These are phyloP conservation scores for Ephestia elutella DNA, from an alignment of 1,140 invertebrate genomes.

Conservation along the genomic window DNA sequence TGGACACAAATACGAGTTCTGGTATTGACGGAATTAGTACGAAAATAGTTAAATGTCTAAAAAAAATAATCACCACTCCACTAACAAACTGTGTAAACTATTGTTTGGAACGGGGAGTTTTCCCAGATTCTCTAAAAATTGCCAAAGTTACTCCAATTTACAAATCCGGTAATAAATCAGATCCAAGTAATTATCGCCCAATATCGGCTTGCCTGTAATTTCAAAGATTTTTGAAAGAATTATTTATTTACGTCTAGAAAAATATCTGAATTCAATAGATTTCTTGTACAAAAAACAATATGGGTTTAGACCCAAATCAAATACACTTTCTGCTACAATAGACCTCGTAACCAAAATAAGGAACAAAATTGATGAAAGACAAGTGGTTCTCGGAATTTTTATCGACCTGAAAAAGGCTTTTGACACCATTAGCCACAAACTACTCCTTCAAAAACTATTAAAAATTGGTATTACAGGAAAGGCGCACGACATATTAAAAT, in stretches of 20 bases:
- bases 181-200: not conserved
- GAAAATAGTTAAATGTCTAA: not conserved
- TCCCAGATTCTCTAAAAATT: not conserved
- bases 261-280: not conserved
- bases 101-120: not conserved
- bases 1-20: not conserved
- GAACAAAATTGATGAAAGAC: constrained; percentile 15
- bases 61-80: not conserved
- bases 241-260: not conserved
- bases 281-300: not conserved
- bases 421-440: not conserved
- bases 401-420: constrained; percentile 18
- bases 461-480: not conserved
- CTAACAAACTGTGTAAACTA: not conserved
- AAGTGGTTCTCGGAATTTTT: constrained; percentile 11
- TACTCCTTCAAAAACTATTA: not conserved
- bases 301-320: not conserved
- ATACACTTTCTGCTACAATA: not conserved
- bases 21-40: not conserved
- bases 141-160: not conserved
- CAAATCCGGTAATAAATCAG: not conserved
- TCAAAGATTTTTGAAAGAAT: not conserved
- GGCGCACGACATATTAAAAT: not conserved
- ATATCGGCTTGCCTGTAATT: not conserved
- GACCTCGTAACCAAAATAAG: constrained; percentile 15